Conservation (phyloP, 2,888 invertebrate species). For the Acholoe squamosa region DNA sequence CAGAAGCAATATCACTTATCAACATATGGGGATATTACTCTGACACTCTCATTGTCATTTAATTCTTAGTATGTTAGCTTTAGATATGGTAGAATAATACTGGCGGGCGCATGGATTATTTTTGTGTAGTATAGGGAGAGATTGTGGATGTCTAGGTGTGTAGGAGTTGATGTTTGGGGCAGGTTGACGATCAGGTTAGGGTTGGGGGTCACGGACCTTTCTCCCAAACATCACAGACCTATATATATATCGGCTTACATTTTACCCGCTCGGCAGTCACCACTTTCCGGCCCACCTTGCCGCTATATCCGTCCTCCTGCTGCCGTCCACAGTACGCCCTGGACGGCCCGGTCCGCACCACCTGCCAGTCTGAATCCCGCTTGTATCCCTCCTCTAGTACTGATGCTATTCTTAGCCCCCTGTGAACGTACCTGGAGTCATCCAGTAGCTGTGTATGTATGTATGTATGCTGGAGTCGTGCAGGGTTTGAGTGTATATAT, state of each 20-base stretch:
- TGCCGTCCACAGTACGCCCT: background rate
- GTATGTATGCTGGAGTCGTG: background rate
- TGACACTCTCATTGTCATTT: too few species aligned
- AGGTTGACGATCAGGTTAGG: background rate
- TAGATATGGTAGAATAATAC: too few species aligned
- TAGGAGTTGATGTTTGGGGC: background rate
- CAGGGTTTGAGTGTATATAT: background rate
- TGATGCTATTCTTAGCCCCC: constrained; percentile 37
- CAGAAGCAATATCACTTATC: too few species aligned
- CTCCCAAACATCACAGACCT: constrained; percentile 34
- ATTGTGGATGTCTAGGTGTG: background rate
- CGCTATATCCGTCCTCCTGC: constrained; percentile 30
- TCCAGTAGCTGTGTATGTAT: background rate
- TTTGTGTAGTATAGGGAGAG: background rate
- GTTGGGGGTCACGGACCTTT: background rate
- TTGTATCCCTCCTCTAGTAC: background rate
- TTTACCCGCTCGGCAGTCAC: background rate
- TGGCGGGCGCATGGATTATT: too few species aligned
- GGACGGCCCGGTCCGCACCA: constrained; percentile 4
- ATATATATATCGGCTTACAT: constrained; percentile 50
- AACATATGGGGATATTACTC: too few species aligned
- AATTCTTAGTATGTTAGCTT: too few species aligned
- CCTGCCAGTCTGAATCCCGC: constrained; percentile 15
- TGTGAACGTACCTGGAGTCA: background rate
- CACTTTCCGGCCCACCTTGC: background rate